These are phyloP conservation scores for Papilio protenor DNA, from an alignment of 2,888 invertebrate species.

Conservation along the genomic window DNA sequence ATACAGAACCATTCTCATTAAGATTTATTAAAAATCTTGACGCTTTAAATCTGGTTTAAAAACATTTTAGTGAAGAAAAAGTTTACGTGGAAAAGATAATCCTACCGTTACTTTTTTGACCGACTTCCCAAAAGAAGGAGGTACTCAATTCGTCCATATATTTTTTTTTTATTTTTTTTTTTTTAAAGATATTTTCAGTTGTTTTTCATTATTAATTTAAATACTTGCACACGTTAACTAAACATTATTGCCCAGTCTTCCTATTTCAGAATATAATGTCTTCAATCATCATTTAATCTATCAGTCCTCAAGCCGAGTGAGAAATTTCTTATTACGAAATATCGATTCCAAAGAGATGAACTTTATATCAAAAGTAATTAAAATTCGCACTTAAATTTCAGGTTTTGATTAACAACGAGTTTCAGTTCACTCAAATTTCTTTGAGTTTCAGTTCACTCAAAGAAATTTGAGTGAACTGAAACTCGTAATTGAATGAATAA, in stretches of 20 bases:
- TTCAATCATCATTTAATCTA: constrained; percentile 13
- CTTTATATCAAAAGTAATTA: constrained; percentile 10
- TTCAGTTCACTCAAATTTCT: no score
- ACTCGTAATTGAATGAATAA: neutral
- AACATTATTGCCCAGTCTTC: neutral
- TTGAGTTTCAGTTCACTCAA: no score
- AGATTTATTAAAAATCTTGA: neutral
- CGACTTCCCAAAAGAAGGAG: no score
- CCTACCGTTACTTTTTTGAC: neutral
- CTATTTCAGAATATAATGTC: neutral
- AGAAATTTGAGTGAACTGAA: neutral
- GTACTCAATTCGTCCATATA: no score
- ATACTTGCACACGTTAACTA: neutral
- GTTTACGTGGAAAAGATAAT: neutral
- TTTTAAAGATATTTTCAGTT: neutral
- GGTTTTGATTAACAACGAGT: neutral
- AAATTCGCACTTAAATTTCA: constrained; percentile 8
- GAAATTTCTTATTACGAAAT: constrained; percentile 29
- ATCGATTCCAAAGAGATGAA: constrained; percentile 4
- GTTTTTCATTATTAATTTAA: neutral
- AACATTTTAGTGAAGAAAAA: neutral
- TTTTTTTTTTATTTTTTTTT: no score
- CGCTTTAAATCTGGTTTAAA: neutral
- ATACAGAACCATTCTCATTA: neutral
- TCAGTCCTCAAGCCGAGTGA: neutral